Conservation (phyloP, 2,888 invertebrate genomes). For the Pammene aurita region DNA sequence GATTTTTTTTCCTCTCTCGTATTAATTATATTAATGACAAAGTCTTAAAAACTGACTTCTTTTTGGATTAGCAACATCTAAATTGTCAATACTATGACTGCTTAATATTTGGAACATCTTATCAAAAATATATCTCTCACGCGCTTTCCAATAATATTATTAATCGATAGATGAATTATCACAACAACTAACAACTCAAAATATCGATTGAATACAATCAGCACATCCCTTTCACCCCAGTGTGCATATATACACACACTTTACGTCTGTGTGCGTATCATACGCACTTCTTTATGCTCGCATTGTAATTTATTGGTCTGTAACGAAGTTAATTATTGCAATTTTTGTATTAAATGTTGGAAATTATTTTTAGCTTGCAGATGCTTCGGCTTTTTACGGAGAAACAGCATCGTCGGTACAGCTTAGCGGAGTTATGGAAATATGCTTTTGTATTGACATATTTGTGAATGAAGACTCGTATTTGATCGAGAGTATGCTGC, state of each 20-base stretch:
- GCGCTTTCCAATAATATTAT: neutral
- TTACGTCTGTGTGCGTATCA: slow-evolving; percentile 61
- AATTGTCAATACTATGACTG: no score
- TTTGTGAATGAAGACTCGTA: slow-evolving; percentile 1
- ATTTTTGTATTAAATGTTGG: slow-evolving; percentile 84
- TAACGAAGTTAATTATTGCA: slow-evolving; percentile 83
- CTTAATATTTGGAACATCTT: no score
- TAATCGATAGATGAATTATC: slow-evolving; percentile 5
- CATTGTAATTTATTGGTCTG: slow-evolving; percentile 83
- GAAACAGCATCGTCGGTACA: slow-evolving; percentile 32
- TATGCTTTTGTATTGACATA: slow-evolving; percentile 13
- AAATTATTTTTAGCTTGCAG: slow-evolving; percentile 81
- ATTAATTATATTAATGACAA: no score
- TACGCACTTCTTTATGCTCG: slow-evolving; percentile 78
- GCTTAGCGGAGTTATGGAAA: slow-evolving; percentile 29
- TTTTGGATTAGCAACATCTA: no score
- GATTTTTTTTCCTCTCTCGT: no score
- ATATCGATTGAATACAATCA: slow-evolving; percentile 35
- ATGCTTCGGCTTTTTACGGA: slow-evolving; percentile 69
- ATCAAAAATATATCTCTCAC: no score
- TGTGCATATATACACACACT: slow-evolving; percentile 50
- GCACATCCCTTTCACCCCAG: slow-evolving; percentile 46
- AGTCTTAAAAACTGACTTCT: no score
- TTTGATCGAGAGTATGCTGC: no score
- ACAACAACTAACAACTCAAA: slow-evolving; percentile 22